These are phyloP conservation scores for Neopelma chrysocephalum DNA, from an alignment of 2,797 vertebrate species.

Conservation along the genomic window DNA sequence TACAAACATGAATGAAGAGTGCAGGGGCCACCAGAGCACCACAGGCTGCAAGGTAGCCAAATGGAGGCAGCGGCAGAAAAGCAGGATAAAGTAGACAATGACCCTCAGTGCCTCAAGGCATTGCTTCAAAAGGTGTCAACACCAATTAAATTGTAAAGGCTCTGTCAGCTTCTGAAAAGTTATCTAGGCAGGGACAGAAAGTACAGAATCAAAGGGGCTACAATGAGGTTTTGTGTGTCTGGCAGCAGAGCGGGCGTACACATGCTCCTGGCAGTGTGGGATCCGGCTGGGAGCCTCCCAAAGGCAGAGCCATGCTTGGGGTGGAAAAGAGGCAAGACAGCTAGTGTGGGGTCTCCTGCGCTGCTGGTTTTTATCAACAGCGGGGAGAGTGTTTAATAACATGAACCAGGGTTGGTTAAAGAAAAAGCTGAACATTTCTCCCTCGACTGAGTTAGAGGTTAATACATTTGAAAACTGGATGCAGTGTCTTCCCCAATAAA, in stretches of 20 bases:
- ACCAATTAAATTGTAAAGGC: constrained; percentile 82
- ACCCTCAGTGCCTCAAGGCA: constrained; percentile 76
- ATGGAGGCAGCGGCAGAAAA: constrained; percentile 69
- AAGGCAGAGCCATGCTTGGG: constrained; percentile 21
- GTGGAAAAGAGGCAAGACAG: not conserved
- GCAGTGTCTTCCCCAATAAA: not conserved
- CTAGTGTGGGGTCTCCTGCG: not conserved
- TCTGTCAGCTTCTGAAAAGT: constrained; percentile 79
- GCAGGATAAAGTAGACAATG: constrained; percentile 77
- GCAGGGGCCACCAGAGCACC: constrained; percentile 76
- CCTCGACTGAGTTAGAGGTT: not conserved
- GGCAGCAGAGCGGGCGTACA: constrained; percentile 16
- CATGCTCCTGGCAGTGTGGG: constrained; percentile 54
- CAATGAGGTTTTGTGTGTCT: constrained; percentile 51
- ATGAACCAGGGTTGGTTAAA: not conserved
- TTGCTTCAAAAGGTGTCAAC: constrained; percentile 82
- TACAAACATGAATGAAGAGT: constrained; percentile 75
- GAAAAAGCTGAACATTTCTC: not conserved
- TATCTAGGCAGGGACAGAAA: constrained; percentile 75
- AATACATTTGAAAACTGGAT: not conserved
- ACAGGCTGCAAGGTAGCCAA: constrained; percentile 75
- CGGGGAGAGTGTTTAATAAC: not conserved
- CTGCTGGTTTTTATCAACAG: not conserved
- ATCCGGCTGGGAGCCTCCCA: constrained; percentile 52
- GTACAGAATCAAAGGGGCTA: constrained; percentile 72